Evolutionary conservation across 1,140 invertebrate genomes (phyloP), one percentile per base, ranked within the genome.

Genomic region (Neuroterus valhalla): DNA sequence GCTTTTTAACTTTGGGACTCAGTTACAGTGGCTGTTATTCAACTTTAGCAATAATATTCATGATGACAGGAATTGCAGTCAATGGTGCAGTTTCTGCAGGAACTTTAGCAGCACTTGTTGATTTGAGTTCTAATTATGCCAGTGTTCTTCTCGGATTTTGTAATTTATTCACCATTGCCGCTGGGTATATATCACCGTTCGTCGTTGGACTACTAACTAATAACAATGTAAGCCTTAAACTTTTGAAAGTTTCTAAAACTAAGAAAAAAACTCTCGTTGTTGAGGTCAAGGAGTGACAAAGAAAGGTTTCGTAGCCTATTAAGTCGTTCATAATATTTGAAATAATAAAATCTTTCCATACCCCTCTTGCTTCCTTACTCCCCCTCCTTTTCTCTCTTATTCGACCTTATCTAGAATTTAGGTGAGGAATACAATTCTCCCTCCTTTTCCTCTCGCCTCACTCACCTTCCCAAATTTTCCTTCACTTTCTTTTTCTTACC

Each of bases 41-140:
- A 11, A 88, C 88, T 4, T 82, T 91, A 0, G 93, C 94, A 0
- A 91, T 93, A 21, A 76, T 92, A 4, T 91, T 94, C 70, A 89
- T 94, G 70, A 92, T 93, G 45, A 66, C 91, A 11, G 93, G 94
- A 0, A 92, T 91, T 2, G 91, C 91, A 11, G 86, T 91, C 3
- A 93, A 93, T 80, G 94, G 94, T 2, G 92, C 93, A 0, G 91
- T 93, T 1, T 94, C 94, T 0, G 92, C 93, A 0, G 93, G 93
- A 2, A 91, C 91, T 0, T 83, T 94, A 45, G 91, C 93, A 1
- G 91, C 88, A 19, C 89, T 94, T 38, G 93, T 94, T 2, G 94
- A 94, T 76, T 86, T 94, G 14, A 92, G 93, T 50, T 93, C 94
- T 1, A 94, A 94, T 87, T 94, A 93, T 85, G 93, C 93, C n/a